phyloP scores from a whole-genome alignment of 2,113 vertebrate genomes.

The Nicator chloris region DNA sequence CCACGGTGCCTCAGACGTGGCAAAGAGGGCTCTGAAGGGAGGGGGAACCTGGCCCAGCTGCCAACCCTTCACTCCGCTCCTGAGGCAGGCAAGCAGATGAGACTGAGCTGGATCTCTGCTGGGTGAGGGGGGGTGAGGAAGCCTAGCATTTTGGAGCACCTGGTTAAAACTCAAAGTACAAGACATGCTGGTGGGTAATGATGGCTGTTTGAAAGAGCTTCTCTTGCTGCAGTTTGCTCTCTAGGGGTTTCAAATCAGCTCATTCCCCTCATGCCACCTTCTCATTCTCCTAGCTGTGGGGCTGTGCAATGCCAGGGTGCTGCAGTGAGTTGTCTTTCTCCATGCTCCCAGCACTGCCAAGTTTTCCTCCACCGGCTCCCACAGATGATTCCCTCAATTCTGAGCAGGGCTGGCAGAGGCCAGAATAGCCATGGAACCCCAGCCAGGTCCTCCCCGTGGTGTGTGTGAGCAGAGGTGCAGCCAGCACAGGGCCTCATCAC shows the following conservation, averaged over 20 bases:
- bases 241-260: background rate
- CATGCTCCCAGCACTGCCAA: background rate
- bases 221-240: background rate
- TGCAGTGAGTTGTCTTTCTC: no score
- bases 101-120: background rate
- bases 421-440: accelerated
- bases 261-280: background rate
- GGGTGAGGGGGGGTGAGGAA: background rate
- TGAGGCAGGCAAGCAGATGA: background rate
- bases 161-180: background rate
- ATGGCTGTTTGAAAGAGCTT: background rate
- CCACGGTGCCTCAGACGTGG: accelerated
- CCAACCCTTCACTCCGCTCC: accelerated
- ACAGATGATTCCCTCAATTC: background rate
- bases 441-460: accelerated
- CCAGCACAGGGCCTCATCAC: no score
- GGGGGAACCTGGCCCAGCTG: background rate
- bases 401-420: background rate
- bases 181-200: background rate
- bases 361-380: background rate
- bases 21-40: background rate
- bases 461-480: background rate
- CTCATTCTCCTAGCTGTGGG: background rate
- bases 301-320: accelerated
- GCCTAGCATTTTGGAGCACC: background rate